These are phyloP conservation scores for Epinotia nisella DNA, from an alignment of 2,888 invertebrate genomes.

Conservation along the genomic window DNA sequence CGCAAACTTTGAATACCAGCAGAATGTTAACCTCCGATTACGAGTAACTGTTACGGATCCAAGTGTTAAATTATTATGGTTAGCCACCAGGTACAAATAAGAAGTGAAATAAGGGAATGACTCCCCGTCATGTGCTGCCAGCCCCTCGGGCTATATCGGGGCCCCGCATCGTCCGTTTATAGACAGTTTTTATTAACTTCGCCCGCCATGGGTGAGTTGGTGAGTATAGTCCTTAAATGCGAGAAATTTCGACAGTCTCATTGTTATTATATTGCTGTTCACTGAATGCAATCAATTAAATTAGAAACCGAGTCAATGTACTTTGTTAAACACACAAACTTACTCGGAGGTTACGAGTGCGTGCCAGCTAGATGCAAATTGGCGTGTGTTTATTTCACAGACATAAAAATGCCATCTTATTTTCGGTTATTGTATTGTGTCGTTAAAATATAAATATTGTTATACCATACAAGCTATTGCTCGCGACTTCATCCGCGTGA, in stretches of 20 bases:
- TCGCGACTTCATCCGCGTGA: too few species aligned
- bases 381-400: too few species aligned
- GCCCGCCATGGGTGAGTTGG: slow-evolving; percentile 16
- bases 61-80: neutral
- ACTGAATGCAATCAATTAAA: neutral
- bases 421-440: too few species aligned
- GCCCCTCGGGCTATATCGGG: slow-evolving; percentile 36
- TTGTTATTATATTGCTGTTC: slow-evolving; percentile 27
- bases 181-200: slow-evolving; percentile 37
- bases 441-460: too few species aligned
- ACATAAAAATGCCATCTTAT: too few species aligned
- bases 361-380: too few species aligned
- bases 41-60: neutral
- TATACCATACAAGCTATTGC: too few species aligned
- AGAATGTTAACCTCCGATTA: neutral
- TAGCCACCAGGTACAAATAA: too few species aligned
- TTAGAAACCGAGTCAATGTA: neutral
- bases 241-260: slow-evolving; percentile 4
- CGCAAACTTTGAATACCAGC: neutral
- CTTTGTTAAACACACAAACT: neutral
- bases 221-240: slow-evolving; percentile 21
- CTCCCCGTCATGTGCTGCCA: neutral
- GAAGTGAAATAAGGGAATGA: neutral
- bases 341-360: too few species aligned
- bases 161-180: slow-evolving; percentile 39